Base-by-base conservation (phyloP, 2,113 vertebrate species). In the Choloepus hoffmanni region DNA sequence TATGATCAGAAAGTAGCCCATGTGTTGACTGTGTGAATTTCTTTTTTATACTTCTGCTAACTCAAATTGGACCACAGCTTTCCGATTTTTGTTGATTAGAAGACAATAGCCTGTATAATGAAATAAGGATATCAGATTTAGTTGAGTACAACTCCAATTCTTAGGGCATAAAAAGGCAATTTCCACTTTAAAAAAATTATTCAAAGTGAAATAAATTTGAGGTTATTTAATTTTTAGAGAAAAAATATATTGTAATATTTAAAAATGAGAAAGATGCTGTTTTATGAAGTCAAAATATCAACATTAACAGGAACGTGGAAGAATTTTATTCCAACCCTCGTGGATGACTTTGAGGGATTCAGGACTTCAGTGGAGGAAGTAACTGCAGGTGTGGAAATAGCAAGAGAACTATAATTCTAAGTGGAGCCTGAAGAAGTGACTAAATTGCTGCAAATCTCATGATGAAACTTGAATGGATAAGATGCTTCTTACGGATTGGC, bases 111-210 rank as follows among this genome's bases (percentile, higher is more conserved):
- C 67, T 89, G 53, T 86, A 21, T 60, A 62, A 65, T 85, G 91
- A 93, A 13, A 77, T 8, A 58, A 10, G 16, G 13, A 53, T 30
- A 13, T 55, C 15, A 87, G 58, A 28, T 40, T 60, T 0, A 58
- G 21, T 33, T 33, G 82, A 76, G 28, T 58, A 73, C 60, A 40
- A 74, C 24, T 92, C 19, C 12, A 79, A 5, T 85, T 86, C 63
- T 85, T 82, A 50, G 30, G 8, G 13, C 30, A 18, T 15, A 78
- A 85, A 74, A 90, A 70, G 45, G 14, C n/a, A 63, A 2, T 24
- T 70, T 86, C n/a, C 63, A 86, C 53, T 70, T 87, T 36, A 4
- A 45, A 92, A 93, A 89, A 91, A 63, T 79, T 65, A 85, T 73
- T 65, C 28, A 67, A 70, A 40, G 12, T 55, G 33, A 58, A 72